phyloP scores from a whole-genome alignment of 2,797 vertebrate genomes.

The Macropodus opercularis region DNA sequence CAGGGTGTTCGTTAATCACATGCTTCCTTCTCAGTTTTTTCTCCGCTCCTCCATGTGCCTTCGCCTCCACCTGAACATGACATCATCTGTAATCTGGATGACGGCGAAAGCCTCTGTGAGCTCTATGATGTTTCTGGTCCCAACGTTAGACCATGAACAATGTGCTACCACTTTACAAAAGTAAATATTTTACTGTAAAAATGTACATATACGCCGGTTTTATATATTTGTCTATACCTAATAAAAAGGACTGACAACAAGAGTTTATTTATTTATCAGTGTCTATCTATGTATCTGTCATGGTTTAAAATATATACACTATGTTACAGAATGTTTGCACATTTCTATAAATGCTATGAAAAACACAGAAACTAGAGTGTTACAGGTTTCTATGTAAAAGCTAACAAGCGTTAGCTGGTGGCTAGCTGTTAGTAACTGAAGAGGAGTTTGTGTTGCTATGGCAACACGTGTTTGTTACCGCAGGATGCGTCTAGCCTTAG shows the following conservation, averaged over 20 bases:
- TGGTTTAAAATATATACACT: too few species aligned
- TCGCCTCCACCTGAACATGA: slow-evolving; percentile 88
- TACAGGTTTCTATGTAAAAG: too few species aligned
- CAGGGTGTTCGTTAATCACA: background rate
- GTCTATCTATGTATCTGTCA: too few species aligned
- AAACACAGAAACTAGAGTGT: too few species aligned
- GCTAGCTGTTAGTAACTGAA: too few species aligned
- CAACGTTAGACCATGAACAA: slow-evolving; percentile 84
- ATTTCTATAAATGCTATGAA: too few species aligned
- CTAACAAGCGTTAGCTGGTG: too few species aligned
- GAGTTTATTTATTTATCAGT: too few species aligned
- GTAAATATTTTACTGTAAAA: background rate
- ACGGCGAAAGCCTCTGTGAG: slow-evolving; percentile 89
- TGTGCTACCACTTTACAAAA: slow-evolving; percentile 18
- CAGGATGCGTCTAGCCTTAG: too few species aligned
- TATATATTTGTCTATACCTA: slow-evolving; percentile 19
- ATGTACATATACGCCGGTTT: slow-evolving; percentile 33
- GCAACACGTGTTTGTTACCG: background rate
- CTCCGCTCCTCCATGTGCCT: slow-evolving; percentile 86
- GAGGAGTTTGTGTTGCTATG: background rate
- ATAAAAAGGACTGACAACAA: too few species aligned
- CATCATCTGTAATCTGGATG: slow-evolving; percentile 89
- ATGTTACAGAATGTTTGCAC: too few species aligned
- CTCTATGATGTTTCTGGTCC: slow-evolving; percentile 90
- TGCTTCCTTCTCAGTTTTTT: slow-evolving; percentile 82